phyloP scores from a whole-genome alignment of 2,113 vertebrate genomes.

The Lepidothrix coronata region DNA sequence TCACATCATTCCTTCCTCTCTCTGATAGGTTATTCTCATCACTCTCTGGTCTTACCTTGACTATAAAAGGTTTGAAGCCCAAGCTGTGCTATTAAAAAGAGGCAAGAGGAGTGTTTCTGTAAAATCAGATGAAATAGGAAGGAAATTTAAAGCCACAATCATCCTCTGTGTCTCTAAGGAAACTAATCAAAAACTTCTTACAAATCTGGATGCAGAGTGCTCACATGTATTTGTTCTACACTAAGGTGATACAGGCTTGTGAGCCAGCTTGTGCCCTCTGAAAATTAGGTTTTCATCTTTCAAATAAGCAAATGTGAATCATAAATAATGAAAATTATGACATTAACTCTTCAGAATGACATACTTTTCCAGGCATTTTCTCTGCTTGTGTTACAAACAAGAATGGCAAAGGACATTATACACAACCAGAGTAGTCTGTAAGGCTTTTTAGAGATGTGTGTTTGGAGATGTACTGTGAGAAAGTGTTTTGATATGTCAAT shows the following conservation, averaged over 20 bases:
- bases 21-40: background rate
- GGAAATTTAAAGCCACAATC: conserved; percentile 23
- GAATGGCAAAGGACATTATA: background rate
- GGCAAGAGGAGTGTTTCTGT: background rate
- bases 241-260: background rate
- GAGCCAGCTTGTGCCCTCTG: background rate
- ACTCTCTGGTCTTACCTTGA: background rate
- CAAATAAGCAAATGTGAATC: background rate
- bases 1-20: background rate
- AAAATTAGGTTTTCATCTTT: background rate
- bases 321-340: background rate
- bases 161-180: background rate
- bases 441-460: background rate
- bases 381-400: background rate
- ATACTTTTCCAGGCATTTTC: background rate
- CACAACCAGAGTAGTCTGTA: background rate
- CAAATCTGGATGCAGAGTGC: background rate
- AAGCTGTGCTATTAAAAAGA: background rate
- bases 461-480: background rate
- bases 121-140: conserved; percentile 1
- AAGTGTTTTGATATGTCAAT: background rate
- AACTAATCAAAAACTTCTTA: background rate
- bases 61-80: background rate
- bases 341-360: background rate
- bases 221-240: background rate